Conservation (phyloP, 2,113 vertebrate species). For the Arizona elegans region DNA sequence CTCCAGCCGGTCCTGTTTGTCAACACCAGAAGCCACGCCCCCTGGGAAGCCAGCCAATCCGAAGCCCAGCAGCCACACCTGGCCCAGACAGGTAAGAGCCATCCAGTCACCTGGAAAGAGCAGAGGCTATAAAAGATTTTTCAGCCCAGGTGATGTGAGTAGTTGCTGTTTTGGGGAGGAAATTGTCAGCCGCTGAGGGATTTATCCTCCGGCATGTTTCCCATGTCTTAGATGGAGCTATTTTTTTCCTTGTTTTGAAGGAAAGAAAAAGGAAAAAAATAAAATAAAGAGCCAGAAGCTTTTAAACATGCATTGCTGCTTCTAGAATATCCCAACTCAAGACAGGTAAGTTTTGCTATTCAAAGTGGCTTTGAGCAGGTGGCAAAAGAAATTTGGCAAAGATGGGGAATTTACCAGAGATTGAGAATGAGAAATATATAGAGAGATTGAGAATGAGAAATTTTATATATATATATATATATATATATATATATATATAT, state of each 20-base stretch:
- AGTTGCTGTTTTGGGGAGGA: neutral
- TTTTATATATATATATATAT: too few species aligned
- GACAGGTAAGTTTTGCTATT: constrained; percentile 49
- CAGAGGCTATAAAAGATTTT: constrained; percentile 57
- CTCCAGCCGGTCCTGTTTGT: constrained; percentile 44
- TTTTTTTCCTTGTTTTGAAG: constrained; percentile 3
- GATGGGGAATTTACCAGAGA: neutral
- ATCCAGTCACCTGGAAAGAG: constrained; percentile 42
- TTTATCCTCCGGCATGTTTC: neutral
- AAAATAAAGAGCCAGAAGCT: neutral
- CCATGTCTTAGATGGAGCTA: neutral
- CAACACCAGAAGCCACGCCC: constrained; percentile 34
- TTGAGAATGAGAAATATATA: neutral
- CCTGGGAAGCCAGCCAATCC: neutral
- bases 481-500: too few species aligned
- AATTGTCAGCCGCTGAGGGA: neutral
- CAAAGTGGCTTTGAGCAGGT: neutral
- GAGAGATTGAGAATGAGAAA: too few species aligned
- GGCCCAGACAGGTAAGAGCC: constrained; percentile 54
- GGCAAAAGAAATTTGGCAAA: neutral
- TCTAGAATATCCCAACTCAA: neutral
- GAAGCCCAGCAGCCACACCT: constrained; percentile 38
- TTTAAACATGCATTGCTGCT: constrained; percentile 41
- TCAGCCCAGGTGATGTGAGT: neutral
- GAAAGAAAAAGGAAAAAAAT: neutral